Evolutionary conservation across 2,888 invertebrate genomes (phyloP).

Genomic region (Arge pagana): DNA sequence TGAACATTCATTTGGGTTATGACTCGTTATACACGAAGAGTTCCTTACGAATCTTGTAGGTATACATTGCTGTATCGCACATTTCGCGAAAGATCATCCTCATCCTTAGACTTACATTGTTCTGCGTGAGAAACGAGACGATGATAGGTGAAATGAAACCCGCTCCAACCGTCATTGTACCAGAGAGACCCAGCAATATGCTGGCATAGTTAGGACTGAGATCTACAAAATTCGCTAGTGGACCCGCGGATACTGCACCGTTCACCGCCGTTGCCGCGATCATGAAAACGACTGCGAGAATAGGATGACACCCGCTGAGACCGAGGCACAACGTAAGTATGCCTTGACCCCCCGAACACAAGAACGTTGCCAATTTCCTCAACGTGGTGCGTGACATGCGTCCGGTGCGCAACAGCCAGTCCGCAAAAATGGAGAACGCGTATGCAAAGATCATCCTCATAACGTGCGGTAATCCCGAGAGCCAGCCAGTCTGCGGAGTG

Average conservation of each 20-base stretch:
- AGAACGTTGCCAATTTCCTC: slow-evolving; percentile 66
- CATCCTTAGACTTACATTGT: slow-evolving; percentile 62
- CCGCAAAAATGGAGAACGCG: slow-evolving; percentile 63
- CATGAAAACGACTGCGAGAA: slow-evolving; percentile 65
- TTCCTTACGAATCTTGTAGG: too few relatives aligned
- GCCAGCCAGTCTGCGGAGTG: slow-evolving; percentile 62
- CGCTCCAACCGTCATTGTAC: slow-evolving; percentile 63
- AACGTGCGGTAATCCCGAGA: slow-evolving; percentile 68
- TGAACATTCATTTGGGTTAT: slow-evolving; percentile 16
- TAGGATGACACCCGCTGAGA: slow-evolving; percentile 67
- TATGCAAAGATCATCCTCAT: slow-evolving; percentile 66
- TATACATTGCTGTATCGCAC: too few relatives aligned
- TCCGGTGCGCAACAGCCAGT: slow-evolving; percentile 64
- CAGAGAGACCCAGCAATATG: slow-evolving; percentile 66
- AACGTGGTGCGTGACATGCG: slow-evolving; percentile 67
- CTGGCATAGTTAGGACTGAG: slow-evolving; percentile 68
- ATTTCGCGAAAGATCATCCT: neutral
- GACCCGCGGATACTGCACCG: slow-evolving; percentile 71
- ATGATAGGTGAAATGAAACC: slow-evolving; percentile 68
- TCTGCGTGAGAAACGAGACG: slow-evolving; percentile 66
- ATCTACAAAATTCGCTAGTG: slow-evolving; percentile 70
- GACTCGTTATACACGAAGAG: neutral
- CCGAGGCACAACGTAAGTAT: slow-evolving; percentile 66
- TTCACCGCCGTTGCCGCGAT: slow-evolving; percentile 67
- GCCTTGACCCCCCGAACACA: slow-evolving; percentile 67